phyloP scores from a whole-genome alignment of 2,888 invertebrate genomes.

The Drosophila antonietae region DNA sequence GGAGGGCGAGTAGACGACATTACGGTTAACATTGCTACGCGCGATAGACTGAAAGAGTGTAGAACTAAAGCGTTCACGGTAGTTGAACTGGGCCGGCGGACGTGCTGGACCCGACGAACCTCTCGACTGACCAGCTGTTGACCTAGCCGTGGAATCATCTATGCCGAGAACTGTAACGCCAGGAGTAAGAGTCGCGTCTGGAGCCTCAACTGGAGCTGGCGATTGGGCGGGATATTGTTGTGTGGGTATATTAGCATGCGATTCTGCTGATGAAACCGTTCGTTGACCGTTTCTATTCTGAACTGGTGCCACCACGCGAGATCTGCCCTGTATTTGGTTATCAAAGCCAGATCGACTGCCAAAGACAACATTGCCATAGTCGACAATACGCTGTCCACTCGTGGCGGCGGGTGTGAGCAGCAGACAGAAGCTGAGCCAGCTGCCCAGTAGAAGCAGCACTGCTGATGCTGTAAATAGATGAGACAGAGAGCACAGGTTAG shows the following conservation, averaged over 20 bases:
- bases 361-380: not conserved
- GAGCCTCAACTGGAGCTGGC: not conserved
- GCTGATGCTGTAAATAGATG: slow-evolving; percentile 24
- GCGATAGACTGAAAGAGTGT: slow-evolving; percentile 63
- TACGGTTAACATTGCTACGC: slow-evolving; percentile 34
- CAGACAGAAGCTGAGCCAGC: slow-evolving; percentile 32
- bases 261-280: not conserved
- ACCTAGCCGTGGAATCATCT: not conserved
- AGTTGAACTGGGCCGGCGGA: slow-evolving; percentile 43
- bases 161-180: slow-evolving; percentile 2
- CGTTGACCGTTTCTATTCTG: not conserved
- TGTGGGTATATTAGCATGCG: not conserved
- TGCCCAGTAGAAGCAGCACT: slow-evolving; percentile 28
- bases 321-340: slow-evolving; percentile 8
- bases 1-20: slow-evolving; percentile 78
- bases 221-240: slow-evolving; percentile 1
- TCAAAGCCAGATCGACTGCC: not conserved
- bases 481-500: slow-evolving; percentile 21
- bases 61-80: slow-evolving; percentile 64
- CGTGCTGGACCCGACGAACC: slow-evolving; percentile 29
- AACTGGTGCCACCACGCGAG: slow-evolving; percentile 1
- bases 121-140: not conserved
- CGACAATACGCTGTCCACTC: not conserved
- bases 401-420: slow-evolving; percentile 10
- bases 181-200: not conserved